Conservation (phyloP, 1,140 invertebrate species). For the Spodoptera frugiperda region DNA sequence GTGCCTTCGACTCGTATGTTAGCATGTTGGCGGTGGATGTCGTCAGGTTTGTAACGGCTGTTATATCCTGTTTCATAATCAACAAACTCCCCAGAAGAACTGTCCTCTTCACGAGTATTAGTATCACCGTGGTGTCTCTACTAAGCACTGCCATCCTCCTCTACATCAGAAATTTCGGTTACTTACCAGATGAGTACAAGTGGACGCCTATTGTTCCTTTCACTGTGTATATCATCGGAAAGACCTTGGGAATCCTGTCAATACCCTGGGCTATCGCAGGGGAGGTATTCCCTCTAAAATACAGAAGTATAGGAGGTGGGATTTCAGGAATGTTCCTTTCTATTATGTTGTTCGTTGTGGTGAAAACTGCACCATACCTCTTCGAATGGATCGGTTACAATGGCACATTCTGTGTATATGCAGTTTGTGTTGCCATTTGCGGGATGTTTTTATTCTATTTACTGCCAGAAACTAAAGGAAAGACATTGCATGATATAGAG, state of each 20-base stretch:
- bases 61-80: conserved; percentile 73
- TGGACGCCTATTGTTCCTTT: conserved; percentile 77
- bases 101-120: conserved; percentile 75
- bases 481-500: conserved; percentile 89
- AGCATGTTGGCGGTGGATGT: conserved; percentile 79
- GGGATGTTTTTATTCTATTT: conserved; percentile 87
- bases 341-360: conserved; percentile 88
- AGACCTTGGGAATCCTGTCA: conserved; percentile 81
- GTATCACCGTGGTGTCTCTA: conserved; percentile 69
- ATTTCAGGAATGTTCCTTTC: conserved; percentile 88
- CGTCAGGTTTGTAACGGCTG: conserved; percentile 72
- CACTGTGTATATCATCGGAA: conserved; percentile 76
- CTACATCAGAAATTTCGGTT: conserved; percentile 72
- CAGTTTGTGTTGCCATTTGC: conserved; percentile 85
- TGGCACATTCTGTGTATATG: conserved; percentile 88
- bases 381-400: conserved; percentile 85
- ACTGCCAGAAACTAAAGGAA: conserved; percentile 90
- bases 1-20: conserved; percentile 64
- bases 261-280: conserved; percentile 87
- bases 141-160: conserved; percentile 66
- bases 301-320: conserved; percentile 84
- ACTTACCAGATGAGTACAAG: conserved; percentile 70
- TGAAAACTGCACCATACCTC: conserved; percentile 87
- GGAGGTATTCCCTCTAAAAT: conserved; percentile 85
- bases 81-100: conserved; percentile 73